Percentiles rank a stretch among this genome's conserved stretches.
These are phyloP conservation scores for Alectura lathami DNA, from an alignment of 2,113 vertebrate species.

Conservation along the genomic window DNA sequence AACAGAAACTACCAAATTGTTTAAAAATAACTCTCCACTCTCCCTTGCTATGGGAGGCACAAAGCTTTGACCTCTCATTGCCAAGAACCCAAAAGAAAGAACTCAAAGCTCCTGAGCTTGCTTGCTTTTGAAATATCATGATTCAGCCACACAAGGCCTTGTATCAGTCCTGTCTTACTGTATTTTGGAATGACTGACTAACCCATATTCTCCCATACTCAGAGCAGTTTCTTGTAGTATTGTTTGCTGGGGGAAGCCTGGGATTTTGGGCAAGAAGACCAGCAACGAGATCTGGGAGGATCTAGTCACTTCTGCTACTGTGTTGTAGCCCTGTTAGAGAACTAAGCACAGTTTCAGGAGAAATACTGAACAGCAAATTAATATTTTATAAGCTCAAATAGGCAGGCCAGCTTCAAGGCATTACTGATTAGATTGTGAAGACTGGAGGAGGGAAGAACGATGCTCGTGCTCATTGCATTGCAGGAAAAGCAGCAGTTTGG, in stretches of 20 bases:
- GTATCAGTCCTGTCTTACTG: too few species aligned
- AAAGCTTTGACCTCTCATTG: background rate
- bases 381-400: background rate
- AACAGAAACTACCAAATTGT: background rate
- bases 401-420: background rate
- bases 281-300: background rate
- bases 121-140: background rate
- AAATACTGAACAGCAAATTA: background rate
- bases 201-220: background rate
- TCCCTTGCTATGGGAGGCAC: background rate
- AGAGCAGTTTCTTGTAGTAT: background rate
- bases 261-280: background rate
- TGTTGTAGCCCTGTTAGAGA: background rate
- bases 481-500: background rate
- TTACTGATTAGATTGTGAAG: background rate
- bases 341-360: background rate
- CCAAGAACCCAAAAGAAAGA: background rate
- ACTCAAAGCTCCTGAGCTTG: background rate
- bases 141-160: background rate
- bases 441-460: background rate
- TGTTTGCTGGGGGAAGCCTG: background rate
- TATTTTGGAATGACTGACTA: background rate
- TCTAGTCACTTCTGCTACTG: background rate
- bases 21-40: background rate
- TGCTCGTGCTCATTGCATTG: rapidly evolving